phyloP scores from a whole-genome alignment of 2,888 invertebrate genomes.

The Acleris emargana region DNA sequence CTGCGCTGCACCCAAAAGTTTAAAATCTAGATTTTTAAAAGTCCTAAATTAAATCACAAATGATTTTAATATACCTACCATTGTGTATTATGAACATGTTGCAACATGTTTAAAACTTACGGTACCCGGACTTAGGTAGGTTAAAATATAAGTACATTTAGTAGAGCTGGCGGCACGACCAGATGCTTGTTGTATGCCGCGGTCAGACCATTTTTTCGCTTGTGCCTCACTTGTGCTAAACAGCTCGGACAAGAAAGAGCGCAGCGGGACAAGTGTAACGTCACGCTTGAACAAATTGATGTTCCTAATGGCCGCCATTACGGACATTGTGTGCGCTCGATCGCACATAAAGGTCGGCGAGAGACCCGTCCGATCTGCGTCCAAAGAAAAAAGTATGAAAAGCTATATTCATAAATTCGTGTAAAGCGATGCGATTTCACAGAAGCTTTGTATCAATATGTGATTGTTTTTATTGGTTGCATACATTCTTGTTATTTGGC shows the following conservation, averaged over 20 bases:
- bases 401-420: constrained; percentile 67
- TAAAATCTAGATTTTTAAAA: too few species aligned
- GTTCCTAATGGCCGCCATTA: constrained; percentile 73
- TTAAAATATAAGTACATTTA: not conserved
- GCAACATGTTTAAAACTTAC: too few species aligned
- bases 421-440: constrained; percentile 55
- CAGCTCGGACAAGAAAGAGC: constrained; percentile 56
- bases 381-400: constrained; percentile 60
- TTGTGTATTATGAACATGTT: too few species aligned
- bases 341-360: constrained; percentile 68
- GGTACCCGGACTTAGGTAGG: too few species aligned
- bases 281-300: constrained; percentile 72
- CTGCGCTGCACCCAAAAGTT: too few species aligned
- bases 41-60: too few species aligned
- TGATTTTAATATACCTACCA: too few species aligned
- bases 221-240: constrained; percentile 46
- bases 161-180: constrained; percentile 6
- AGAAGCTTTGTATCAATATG: constrained; percentile 52
- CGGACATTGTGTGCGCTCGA: constrained; percentile 72
- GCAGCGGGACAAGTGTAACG: constrained; percentile 68
- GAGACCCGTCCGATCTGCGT: constrained; percentile 55
- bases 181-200: constrained; percentile 1
- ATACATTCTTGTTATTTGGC: constrained; percentile 3
- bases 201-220: constrained; percentile 27
- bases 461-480: constrained; percentile 51